Evolutionary conservation across 1,140 invertebrate genomes (phyloP).

Genomic region (Chionoecetes opilio): DNA sequence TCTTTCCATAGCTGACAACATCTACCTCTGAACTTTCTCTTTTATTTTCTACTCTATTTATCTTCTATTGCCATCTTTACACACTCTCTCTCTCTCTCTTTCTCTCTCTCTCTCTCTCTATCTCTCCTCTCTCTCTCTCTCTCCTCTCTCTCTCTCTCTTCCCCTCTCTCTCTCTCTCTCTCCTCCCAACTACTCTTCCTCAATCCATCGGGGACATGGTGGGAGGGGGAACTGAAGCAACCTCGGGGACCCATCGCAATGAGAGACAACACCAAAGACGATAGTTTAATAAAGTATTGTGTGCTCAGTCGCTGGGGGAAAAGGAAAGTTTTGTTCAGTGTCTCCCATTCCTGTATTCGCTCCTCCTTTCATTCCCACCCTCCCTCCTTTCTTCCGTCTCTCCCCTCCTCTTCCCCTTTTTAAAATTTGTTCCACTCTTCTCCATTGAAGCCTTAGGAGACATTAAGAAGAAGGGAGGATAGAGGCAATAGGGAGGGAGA

Average conservation of each 20-base stretch:
- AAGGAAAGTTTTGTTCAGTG: background rate
- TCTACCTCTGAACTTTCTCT: too few species aligned
- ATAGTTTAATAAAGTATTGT: background rate
- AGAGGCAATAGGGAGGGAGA: too few species aligned
- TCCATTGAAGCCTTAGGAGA: background rate
- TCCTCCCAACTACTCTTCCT: background rate
- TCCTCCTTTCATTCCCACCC: background rate
- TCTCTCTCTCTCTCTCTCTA: background rate
- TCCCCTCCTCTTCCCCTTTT: background rate
- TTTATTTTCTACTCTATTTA: too few species aligned
- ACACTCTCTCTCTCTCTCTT: too few species aligned
- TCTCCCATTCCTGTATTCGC: background rate
- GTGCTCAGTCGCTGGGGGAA: background rate
- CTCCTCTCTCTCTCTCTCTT: background rate
- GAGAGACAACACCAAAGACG: background rate
- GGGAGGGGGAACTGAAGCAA: background rate
- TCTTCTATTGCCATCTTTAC: too few species aligned
- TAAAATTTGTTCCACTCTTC: background rate
- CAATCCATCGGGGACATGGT: background rate
- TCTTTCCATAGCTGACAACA: too few species aligned
- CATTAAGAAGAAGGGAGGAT: too few species aligned
- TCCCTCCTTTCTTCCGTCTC: background rate
- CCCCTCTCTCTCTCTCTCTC: background rate
- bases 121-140: background rate
- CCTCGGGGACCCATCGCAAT: background rate